Evolutionary conservation across 2,797 vertebrate genomes (phyloP).

Genomic region (Thunnus albacares): DNA sequence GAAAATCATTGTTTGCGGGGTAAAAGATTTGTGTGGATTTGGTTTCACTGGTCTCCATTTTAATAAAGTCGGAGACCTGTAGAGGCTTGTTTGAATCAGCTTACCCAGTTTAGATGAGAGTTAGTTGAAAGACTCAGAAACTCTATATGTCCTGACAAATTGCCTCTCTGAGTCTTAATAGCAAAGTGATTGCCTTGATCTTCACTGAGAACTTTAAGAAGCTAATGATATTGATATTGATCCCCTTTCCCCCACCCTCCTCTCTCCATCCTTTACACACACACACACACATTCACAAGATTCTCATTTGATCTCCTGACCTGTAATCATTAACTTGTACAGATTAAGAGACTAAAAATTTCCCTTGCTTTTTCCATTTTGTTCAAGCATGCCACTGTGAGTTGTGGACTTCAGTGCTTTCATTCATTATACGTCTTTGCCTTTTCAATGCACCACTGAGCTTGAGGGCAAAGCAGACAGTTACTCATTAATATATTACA

Average conservation of each 20-base stretch:
- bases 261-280: conserved; percentile 24
- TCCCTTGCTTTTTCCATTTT: conserved; percentile 43
- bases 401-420: conserved; percentile 48
- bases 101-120: conserved; percentile 58
- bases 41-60: conserved; percentile 38
- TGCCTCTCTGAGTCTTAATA: conserved; percentile 44
- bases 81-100: conserved; percentile 41
- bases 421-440: conserved; percentile 38
- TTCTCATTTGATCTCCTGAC: conserved; percentile 55
- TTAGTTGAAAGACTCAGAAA: conserved; percentile 62
- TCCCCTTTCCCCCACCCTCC: conserved; percentile 39
- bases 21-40: conserved; percentile 41
- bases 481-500: conserved; percentile 80
- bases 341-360: conserved; percentile 67
- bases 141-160: conserved; percentile 65
- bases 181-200: conserved; percentile 66
- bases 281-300: conserved; percentile 5
- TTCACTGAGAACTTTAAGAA: conserved; percentile 65
- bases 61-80: conserved; percentile 38
- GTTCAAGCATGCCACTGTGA: conserved; percentile 30
- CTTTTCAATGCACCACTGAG: conserved; percentile 54
- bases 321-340: conserved; percentile 68
- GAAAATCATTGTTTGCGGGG: conserved; percentile 6
- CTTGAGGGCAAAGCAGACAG: conserved; percentile 56
- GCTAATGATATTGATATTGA: conserved; percentile 70